A percentile compares a stretch with the other conserved stretches of the same genome.
Conservation (phyloP, 2,113 vertebrate species). For the Halcyon malimbica region DNA sequence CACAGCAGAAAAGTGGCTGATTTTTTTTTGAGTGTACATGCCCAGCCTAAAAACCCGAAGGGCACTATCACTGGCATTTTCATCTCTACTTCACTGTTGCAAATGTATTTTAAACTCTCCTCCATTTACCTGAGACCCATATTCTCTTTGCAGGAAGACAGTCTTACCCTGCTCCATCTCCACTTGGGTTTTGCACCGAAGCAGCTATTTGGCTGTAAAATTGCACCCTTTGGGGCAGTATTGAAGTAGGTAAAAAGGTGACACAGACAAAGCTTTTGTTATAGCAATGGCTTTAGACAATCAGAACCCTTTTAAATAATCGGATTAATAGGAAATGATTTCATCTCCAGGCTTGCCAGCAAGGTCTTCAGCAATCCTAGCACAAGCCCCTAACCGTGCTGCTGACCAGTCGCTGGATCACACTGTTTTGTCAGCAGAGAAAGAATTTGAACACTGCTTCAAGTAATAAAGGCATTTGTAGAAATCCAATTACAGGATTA, state of each 20-base stretch:
- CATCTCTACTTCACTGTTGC: background rate
- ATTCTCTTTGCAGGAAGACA: background rate
- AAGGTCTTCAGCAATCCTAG: background rate
- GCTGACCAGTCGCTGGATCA: constrained; percentile 27
- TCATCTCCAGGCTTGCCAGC: constrained; percentile 7
- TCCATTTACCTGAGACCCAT: background rate
- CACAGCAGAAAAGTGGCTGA: background rate
- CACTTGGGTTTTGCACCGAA: background rate
- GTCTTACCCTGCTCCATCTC: background rate
- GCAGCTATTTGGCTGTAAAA: background rate
- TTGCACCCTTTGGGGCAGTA: background rate
- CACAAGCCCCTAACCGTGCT: background rate
- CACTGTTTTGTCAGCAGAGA: constrained; percentile 32
- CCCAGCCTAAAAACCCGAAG: background rate
- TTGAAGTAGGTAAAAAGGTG: background rate
- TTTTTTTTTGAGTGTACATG: background rate
- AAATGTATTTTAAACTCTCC: background rate
- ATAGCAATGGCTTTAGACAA: background rate
- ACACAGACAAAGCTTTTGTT: background rate
- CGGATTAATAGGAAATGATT: constrained; percentile 53
- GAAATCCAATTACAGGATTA: constrained; percentile 63
- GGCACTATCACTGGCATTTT: background rate
- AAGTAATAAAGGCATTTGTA: constrained; percentile 20
- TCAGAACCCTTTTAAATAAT: constrained; percentile 40
- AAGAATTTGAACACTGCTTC: constrained; percentile 8